Percentiles rank a stretch among this genome's conserved stretches.
These are phyloP conservation scores for Eunapius fragilis DNA, from an alignment of 37 sponge, comb jelly and placozoan genomes.

Conservation along the genomic window DNA sequence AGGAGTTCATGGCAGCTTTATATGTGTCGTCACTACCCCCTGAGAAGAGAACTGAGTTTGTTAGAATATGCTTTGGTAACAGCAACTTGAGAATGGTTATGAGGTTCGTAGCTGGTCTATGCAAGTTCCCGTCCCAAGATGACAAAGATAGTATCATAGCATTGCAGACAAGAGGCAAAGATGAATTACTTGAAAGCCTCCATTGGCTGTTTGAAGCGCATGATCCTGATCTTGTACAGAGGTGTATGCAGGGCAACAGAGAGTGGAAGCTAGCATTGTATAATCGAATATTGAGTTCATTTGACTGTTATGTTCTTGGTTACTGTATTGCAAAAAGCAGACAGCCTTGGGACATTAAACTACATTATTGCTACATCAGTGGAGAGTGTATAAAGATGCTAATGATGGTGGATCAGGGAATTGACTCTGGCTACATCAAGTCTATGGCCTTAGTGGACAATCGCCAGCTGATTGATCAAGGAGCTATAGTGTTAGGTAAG, in stretches of 20 bases:
- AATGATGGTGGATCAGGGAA: neutral
- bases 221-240: neutral
- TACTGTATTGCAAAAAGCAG: neutral
- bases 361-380: neutral
- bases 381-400: neutral
- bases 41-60: neutral
- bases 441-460: neutral
- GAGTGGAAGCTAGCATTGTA: neutral
- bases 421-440: neutral
- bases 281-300: neutral
- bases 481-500: neutral
- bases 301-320: neutral
- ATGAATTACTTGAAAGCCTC: neutral
- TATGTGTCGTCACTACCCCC: slow-evolving; percentile 10
- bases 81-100: neutral
- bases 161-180: neutral
- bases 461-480: neutral
- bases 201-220: slow-evolving; percentile 47
- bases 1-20: slow-evolving; percentile 58
- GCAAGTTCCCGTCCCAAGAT: neutral
- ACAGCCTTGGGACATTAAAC: neutral
- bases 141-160: neutral
- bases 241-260: neutral
- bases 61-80: slow-evolving; percentile 7
- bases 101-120: slow-evolving; percentile 42